Evolutionary conservation across 2,797 vertebrate genomes (phyloP).

Genomic region (Phyllotis vaccarum): DNA sequence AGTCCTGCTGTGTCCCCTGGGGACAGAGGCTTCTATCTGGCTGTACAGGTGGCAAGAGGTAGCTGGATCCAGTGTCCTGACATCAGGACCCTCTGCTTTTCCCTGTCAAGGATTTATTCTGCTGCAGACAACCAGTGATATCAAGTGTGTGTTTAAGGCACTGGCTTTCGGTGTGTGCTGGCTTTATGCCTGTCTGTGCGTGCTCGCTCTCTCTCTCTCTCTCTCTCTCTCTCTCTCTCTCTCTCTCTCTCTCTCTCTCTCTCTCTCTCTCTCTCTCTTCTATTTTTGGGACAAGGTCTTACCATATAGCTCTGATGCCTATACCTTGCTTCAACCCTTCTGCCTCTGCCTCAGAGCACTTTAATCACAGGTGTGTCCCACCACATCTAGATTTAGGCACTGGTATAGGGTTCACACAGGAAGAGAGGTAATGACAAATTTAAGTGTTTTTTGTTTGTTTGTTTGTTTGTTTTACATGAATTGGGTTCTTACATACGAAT

Average conservation of each 20-base stretch:
- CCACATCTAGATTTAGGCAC: not conserved
- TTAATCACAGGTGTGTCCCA: not conserved
- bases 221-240: no score
- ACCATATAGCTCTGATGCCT: not conserved
- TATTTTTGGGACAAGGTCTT: not conserved
- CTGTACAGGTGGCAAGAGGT: not conserved
- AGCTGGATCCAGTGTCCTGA: not conserved
- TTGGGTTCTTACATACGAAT: not conserved
- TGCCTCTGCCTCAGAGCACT: not conserved
- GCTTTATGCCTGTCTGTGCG: not conserved
- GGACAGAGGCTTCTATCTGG: not conserved
- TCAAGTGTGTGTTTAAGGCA: not conserved
- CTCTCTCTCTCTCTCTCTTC: no score
- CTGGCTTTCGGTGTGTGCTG: not conserved
- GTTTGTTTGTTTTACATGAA: constrained; percentile 1
- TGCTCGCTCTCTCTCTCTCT: no score
- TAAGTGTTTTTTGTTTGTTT: not conserved
- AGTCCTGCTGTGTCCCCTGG: not conserved
- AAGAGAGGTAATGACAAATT: not conserved
- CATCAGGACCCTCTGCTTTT: not conserved
- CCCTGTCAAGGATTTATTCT: not conserved
- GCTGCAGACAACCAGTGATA: not conserved
- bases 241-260: no score
- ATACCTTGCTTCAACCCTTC: not conserved
- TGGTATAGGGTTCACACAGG: not conserved